Base-by-base conservation (phyloP, 2,888 invertebrate species). In the Pilophorus perplexus region DNA sequence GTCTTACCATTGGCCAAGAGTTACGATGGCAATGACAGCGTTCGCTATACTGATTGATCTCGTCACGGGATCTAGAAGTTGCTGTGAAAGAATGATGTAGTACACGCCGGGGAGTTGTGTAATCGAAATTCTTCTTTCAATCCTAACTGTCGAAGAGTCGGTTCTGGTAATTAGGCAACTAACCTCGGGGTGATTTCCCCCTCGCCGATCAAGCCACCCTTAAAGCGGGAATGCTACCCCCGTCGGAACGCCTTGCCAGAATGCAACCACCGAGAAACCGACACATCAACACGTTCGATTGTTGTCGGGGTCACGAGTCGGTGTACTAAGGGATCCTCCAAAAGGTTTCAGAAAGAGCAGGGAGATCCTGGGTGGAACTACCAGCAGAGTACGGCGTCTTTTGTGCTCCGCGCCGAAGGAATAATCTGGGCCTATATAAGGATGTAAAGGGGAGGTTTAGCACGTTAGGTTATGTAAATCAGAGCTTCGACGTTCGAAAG, bases 241-340 rank as follows among this genome's bases (percentile, higher is more conserved):
- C 6, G 12, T 12, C 42, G 23, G 27, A 59, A 42, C 59, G 59
- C 59, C 59, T 59, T 42, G 33, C 38, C 55, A 55, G 38, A 25
- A 55, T 55, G 55, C 28, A 59, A 23, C 42, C 37, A 20, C 55
- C 55, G 37, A 55, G 55, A 55, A 55, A 38, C 33, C 37, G 25
- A 22, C 62, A 48, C 62, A 62, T 62, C 62, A 62, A 62, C 62
- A 62, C 62, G 62, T 62, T 62, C 62, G 62, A 62, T 62, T 62
- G 46, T 62, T 62, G 62, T 62, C 62, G 46, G 33, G n/a, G 48
- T 62, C 62, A 62, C 62, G 62, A 62, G 59, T 18, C 10, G 3
- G 52, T 16, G 14, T 52, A 10, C 25, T 18, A 20, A 25, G 27
- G 20, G 52, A 52, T 52, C 52, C 27, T 52, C 52, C 52, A 52